These are phyloP conservation scores for Mythimna pallens DNA, from an alignment of 2,888 invertebrate species.

Conservation along the genomic window DNA sequence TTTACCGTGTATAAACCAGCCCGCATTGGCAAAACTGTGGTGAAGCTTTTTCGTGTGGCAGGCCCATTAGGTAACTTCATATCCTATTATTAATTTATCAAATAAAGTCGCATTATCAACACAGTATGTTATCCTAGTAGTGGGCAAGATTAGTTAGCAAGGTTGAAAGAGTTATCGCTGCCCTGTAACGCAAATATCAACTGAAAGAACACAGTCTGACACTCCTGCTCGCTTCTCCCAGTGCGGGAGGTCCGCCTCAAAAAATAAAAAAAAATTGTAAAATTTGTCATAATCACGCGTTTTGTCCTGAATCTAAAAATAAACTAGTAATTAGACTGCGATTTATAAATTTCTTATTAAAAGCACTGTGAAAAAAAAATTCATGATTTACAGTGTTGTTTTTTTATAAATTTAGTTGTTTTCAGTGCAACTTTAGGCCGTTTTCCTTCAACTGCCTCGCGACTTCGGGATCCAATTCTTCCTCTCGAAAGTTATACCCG, in stretches of 20 bases:
- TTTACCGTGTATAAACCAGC: too few species aligned
- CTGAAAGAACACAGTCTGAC: too few species aligned
- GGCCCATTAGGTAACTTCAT: too few species aligned
- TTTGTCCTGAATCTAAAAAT: conserved; percentile 5
- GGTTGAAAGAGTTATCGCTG: too few species aligned
- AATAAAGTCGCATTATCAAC: background rate
- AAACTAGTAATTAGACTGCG: background rate
- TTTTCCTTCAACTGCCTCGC: conserved; percentile 80
- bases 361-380: background rate
- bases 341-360: background rate
- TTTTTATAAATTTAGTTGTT: too few species aligned
- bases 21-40: too few species aligned
- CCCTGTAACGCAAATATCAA: too few species aligned
- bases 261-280: too few species aligned
- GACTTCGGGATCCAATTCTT: conserved; percentile 81
- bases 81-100: background rate
- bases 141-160: background rate
- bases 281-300: background rate
- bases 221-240: too few species aligned
- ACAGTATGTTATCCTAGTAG: too few species aligned
- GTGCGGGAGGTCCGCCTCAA: too few species aligned
- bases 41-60: too few species aligned
- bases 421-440: conserved; percentile 77
- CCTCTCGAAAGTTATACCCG: conserved; percentile 91
- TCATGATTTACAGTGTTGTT: background rate